Percentiles rank a stretch among this genome's conserved stretches.
Conservation (phyloP, 2,888 invertebrate species). For the Dynastes tityus region DNA sequence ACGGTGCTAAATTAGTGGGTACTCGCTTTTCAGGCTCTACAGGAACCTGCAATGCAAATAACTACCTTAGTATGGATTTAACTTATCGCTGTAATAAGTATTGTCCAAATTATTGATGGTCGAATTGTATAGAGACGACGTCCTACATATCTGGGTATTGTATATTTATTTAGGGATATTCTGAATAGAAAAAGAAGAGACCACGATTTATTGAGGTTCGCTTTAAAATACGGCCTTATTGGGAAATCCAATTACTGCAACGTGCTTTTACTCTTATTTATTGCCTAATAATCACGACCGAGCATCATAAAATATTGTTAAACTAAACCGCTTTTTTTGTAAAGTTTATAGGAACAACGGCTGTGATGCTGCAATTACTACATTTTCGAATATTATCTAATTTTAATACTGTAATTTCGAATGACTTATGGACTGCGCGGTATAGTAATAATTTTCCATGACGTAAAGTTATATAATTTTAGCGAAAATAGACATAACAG, state of each 20-base stretch:
- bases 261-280: conserved; percentile 27
- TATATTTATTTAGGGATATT: no score
- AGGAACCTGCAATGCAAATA: conserved; percentile 30
- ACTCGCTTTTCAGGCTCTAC: conserved; percentile 42
- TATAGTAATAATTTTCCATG: conserved; percentile 2
- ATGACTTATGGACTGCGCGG: no score
- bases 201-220: no score
- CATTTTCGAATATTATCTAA: no score
- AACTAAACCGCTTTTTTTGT: neutral
- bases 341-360: neutral
- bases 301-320: conserved; percentile 30
- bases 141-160: neutral
- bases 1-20: conserved; percentile 54
- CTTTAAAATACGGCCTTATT: conserved; percentile 26
- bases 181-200: neutral
- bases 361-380: no score
- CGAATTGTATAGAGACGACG: neutral
- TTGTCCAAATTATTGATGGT: conserved; percentile 3
- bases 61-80: conserved; percentile 17
- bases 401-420: no score
- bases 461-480: neutral
- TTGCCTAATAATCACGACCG: conserved; percentile 18
- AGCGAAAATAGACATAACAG: no score
- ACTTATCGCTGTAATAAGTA: conserved; percentile 23
- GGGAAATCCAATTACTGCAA: conserved; percentile 35